phyloP scores from a whole-genome alignment of 2,113 vertebrate genomes.

The Vicugna pacos region DNA sequence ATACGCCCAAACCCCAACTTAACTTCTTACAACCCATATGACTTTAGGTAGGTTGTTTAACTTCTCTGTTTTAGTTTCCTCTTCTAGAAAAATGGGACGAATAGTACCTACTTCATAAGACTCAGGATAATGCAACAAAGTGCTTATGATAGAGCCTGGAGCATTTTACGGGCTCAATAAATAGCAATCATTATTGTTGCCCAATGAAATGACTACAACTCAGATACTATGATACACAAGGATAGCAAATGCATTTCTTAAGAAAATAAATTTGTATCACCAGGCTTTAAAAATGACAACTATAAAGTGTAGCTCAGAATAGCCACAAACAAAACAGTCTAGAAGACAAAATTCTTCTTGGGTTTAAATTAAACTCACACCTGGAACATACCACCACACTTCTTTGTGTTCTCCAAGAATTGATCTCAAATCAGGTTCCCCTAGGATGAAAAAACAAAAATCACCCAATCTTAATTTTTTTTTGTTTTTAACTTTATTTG shows the following conservation, averaged over 20 bases:
- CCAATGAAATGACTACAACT: conserved; percentile 52
- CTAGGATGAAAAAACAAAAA: conserved; percentile 79
- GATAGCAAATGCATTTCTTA: conserved; percentile 50
- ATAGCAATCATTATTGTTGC: conserved; percentile 38
- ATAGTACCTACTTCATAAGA: conserved; percentile 25
- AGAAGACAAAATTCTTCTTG: conserved; percentile 45
- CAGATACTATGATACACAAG: conserved; percentile 5
- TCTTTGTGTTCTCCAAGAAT: conserved; percentile 76
- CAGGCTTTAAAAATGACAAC: conserved; percentile 65
- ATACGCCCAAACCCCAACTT: neutral
- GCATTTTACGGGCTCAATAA: conserved; percentile 50
- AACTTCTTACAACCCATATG: neutral
- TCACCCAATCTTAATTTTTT: conserved; percentile 73
- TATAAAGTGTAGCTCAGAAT: conserved; percentile 45
- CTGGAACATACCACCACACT: conserved; percentile 77
- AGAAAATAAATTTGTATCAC: conserved; percentile 48
- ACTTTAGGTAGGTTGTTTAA: conserved; percentile 35
- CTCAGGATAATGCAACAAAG: conserved; percentile 55
- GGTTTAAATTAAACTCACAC: conserved; percentile 74
- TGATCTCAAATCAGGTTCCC: conserved; percentile 75
- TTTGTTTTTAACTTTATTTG: conserved; percentile 66
- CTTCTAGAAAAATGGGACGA: conserved; percentile 10
- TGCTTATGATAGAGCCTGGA: conserved; percentile 26
- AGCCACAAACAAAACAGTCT: conserved; percentile 54
- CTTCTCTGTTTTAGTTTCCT: conserved; percentile 23